Evolutionary conservation across 2,888 invertebrate species (phyloP).

Genomic region (Listrodromus nycthemerus): DNA sequence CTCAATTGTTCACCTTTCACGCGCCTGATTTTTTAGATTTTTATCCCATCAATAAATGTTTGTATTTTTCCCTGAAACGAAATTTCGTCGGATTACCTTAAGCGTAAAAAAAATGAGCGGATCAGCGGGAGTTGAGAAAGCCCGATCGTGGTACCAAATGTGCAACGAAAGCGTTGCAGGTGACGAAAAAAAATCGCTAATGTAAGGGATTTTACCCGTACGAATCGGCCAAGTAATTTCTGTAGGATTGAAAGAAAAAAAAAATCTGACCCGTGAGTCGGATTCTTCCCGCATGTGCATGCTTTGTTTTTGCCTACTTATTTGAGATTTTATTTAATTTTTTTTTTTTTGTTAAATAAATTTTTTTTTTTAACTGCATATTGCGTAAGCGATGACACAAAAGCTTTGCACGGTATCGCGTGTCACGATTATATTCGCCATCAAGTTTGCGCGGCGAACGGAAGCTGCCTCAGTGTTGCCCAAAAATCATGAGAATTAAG

Average conservation of each 20-base stretch:
- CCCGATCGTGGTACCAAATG: background rate
- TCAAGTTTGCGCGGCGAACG: constrained; percentile 14
- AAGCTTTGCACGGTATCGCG: constrained; percentile 45
- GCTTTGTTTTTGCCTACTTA: constrained; percentile 53
- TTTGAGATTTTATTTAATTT: constrained; percentile 31
- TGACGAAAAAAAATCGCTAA: background rate
- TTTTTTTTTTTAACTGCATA: constrained; percentile 36
- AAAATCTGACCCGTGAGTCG: constrained; percentile 33
- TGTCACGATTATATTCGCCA: constrained; percentile 35
- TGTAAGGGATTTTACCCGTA: background rate
- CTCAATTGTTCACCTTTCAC: too few relatives aligned
- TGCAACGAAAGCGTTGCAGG: background rate
- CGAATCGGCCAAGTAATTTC: constrained; percentile 1
- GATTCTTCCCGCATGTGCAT: constrained; percentile 66
- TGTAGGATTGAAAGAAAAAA: background rate
- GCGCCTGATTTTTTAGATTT: too few relatives aligned
- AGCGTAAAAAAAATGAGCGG: background rate
- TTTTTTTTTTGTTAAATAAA: background rate
- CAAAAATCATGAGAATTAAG: background rate
- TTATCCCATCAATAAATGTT: too few relatives aligned
- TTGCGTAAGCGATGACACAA: constrained; percentile 29
- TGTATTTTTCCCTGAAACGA: too few relatives aligned
- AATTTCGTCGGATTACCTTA: too few relatives aligned
- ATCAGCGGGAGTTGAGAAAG: background rate
- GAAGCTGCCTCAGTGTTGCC: background rate